Evolutionary conservation across 1,140 invertebrate species (phyloP).

Genomic region (Episyrphus balteatus): DNA sequence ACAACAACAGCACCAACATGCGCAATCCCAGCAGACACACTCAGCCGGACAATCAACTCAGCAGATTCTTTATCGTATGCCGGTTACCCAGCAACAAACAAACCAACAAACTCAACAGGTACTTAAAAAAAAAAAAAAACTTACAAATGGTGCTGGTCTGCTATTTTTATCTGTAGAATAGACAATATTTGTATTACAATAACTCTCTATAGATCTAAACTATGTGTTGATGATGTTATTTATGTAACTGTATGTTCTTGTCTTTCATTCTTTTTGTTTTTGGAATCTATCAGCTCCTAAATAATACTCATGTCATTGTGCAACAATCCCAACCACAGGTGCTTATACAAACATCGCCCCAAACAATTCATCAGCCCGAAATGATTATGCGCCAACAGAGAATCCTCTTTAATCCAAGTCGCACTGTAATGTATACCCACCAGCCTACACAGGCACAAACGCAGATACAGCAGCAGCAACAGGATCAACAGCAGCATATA

Average conservation of each 20-base stretch:
- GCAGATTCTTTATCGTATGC: constrained; percentile 31
- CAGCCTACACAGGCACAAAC: constrained; percentile 12
- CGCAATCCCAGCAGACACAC: constrained; percentile 24
- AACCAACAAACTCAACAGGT: constrained; percentile 14
- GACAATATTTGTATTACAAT: no score
- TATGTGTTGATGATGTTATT: no score
- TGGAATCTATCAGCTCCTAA: constrained; percentile 13
- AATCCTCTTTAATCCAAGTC: constrained; percentile 23
- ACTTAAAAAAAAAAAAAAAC: no score
- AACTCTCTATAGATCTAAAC: no score
- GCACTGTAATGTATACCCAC: constrained; percentile 18
- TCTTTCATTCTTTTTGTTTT: no score
- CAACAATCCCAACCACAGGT: constrained; percentile 28
- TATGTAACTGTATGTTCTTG: no score
- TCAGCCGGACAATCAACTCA: constrained; percentile 23
- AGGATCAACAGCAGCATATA: constrained; percentile 20
- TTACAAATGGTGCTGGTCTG: no score
- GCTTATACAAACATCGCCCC: constrained; percentile 20
- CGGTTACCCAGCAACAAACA: constrained; percentile 17
- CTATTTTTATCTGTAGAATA: no score
- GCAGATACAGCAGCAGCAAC: constrained; percentile 16
- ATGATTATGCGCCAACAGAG: constrained; percentile 27
- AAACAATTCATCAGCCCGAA: constrained; percentile 18
- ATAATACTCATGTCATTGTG: constrained; percentile 30
- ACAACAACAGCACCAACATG: constrained; percentile 33